phyloP scores from a whole-genome alignment of 2,113 vertebrate genomes.

The Bos indicus region DNA sequence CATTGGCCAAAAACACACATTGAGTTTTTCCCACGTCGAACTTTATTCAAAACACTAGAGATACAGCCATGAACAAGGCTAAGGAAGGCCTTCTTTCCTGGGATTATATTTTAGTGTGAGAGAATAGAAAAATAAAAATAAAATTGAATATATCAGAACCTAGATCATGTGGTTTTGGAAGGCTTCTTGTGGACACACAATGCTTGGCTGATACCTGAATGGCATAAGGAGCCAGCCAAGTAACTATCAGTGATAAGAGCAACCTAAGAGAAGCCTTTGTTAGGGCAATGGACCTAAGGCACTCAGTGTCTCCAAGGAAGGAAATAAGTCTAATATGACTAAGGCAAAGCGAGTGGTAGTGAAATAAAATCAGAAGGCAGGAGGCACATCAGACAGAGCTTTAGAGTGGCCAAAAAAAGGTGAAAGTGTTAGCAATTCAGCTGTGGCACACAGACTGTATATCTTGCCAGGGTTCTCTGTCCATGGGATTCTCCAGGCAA shows the following conservation, averaged over 20 bases:
- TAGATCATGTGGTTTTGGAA: background rate
- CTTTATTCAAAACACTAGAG: background rate
- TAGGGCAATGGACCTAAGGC: background rate
- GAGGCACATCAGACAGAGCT: background rate
- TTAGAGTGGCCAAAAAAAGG: background rate
- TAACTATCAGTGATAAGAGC: fast-evolving
- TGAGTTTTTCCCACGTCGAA: background rate
- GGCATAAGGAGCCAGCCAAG: background rate
- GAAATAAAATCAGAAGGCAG: background rate
- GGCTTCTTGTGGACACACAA: background rate
- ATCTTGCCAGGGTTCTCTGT: background rate
- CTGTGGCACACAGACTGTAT: background rate
- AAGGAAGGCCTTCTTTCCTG: background rate
- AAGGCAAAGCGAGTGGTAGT: background rate
- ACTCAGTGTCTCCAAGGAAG: background rate
- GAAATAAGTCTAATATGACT: background rate
- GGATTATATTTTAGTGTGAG: background rate
- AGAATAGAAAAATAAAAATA: background rate
- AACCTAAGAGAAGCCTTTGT: too few relatives aligned
- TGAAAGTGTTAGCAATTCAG: background rate
- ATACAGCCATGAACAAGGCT: background rate
- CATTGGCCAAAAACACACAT: background rate
- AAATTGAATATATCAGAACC: background rate
- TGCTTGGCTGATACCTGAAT: background rate
- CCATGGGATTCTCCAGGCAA: background rate